Evolutionary conservation across 2,888 invertebrate species (phyloP).

Genomic region (Camponotus fellah): DNA sequence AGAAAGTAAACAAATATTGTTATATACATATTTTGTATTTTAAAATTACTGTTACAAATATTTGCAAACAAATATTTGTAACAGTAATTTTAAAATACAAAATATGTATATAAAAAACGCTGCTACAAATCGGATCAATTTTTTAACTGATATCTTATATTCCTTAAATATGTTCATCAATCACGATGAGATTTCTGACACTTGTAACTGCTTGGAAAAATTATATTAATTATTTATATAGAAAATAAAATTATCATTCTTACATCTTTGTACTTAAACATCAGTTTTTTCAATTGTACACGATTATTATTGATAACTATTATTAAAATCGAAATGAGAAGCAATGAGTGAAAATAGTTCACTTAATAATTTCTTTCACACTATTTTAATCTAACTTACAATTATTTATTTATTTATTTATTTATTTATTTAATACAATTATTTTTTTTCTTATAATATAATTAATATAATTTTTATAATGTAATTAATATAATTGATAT

Average conservation of each 20-base stretch:
- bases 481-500: too few species aligned
- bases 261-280: constrained; percentile 2
- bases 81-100: background rate
- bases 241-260: constrained; percentile 61
- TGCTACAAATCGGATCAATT: background rate
- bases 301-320: background rate
- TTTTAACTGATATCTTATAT: constrained; percentile 16
- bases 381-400: background rate
- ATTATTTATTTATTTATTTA: too few species aligned
- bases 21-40: too few species aligned
- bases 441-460: background rate
- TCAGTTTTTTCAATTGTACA: background rate
- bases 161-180: background rate
- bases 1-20: too few species aligned
- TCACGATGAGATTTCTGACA: constrained; percentile 67
- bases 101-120: background rate
- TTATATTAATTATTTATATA: constrained; percentile 72
- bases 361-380: background rate
- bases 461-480: too few species aligned
- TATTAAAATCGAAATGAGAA: background rate
- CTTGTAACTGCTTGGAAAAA: constrained; percentile 62
- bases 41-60: too few species aligned
- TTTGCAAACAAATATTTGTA: background rate
- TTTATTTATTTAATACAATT: too few species aligned
- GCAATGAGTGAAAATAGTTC: background rate